Percentiles rank a stretch among this genome's conserved stretches.
Evolutionary conservation across 2,888 invertebrate species (phyloP).

Genomic region (Argynnis bischoffii): DNA sequence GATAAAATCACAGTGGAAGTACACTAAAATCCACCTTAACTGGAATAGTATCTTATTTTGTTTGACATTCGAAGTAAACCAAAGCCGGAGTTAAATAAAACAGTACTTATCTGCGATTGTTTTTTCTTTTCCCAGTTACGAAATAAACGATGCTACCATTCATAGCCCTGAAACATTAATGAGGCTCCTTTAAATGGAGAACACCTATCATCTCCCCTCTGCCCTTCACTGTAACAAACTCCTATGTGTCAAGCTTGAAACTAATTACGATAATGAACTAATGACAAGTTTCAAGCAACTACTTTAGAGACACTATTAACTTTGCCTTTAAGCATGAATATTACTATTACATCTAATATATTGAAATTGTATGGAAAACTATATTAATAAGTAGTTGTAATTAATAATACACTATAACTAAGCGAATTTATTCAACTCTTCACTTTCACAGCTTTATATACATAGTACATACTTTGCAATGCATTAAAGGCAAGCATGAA

Average conservation of each 20-base stretch:
- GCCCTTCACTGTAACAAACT: slow-evolving; percentile 41
- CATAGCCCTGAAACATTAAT: slow-evolving; percentile 75
- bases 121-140: slow-evolving; percentile 73
- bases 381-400: background rate
- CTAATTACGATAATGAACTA: slow-evolving; percentile 76
- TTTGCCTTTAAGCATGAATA: slow-evolving; percentile 31
- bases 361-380: background rate
- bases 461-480: background rate
- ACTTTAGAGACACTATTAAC: slow-evolving; percentile 51
- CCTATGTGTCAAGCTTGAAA: slow-evolving; percentile 42
- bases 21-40: slow-evolving; percentile 33
- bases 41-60: slow-evolving; percentile 46
- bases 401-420: background rate
- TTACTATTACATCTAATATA: slow-evolving; percentile 7
- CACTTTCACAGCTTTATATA: background rate
- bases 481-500: background rate
- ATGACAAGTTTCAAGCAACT: slow-evolving; percentile 65
- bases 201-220: slow-evolving; percentile 32
- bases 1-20: slow-evolving; percentile 28
- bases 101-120: slow-evolving; percentile 58
- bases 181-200: slow-evolving; percentile 55
- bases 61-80: slow-evolving; percentile 54
- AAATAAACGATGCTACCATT: slow-evolving; percentile 64
- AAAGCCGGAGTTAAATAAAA: slow-evolving; percentile 29
- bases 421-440: background rate